Base-by-base conservation (phyloP, 1,140 invertebrate species). In the Leptinotarsa defecta region DNA sequence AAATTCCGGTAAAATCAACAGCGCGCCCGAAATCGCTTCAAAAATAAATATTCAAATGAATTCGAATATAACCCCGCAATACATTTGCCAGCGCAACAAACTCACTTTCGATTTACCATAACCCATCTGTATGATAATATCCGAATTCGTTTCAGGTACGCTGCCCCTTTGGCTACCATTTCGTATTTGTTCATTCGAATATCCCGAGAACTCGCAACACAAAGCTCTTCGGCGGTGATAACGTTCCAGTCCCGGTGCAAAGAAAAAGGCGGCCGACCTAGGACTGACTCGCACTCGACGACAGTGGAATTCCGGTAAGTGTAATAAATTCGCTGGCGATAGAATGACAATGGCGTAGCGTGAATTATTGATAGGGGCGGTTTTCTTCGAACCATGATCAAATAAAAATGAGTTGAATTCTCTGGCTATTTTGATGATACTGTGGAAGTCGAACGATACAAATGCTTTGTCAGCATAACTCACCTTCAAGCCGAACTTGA, bases 121-220 rank as follows among this genome's bases (percentile, higher is more conserved):
- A 68, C 67, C n/a, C 24, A 43, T 43, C 67, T 22, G 22, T 67
- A 57, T 57, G 52, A 57, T 57, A 57, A 57, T 57, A 19, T 57
- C 22, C 27, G 64, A 8, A 67, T 67, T 20, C 13, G 22, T 67
- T 67, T 24, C 34, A 68, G 67, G 67, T 68, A 68, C 34, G 67
- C 67, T 48, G 67, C 67, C 19, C 67, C 67, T 43, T 48, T 68
- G 43, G 43, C 67, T 4, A 48, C 34, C 24, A 68, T 68, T 68
- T 48, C 34, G 15, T 68, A 43, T 48, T 68, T 68, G 17, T 68
- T 68, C 34, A 68, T 68, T 34, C 24, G 67, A n/a, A 43, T 68
- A 48, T 68, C 67, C 15, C 24, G 67, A 13, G 67, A 68, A 68
- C n/a, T 68, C 6, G 24, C 67, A 15, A 68, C n/a, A 43, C 67